Evolutionary conservation across 2,888 invertebrate genomes (phyloP), one percentile per base, ranked within the genome.

Genomic region (Zhuqinia jingwanae): DNA sequence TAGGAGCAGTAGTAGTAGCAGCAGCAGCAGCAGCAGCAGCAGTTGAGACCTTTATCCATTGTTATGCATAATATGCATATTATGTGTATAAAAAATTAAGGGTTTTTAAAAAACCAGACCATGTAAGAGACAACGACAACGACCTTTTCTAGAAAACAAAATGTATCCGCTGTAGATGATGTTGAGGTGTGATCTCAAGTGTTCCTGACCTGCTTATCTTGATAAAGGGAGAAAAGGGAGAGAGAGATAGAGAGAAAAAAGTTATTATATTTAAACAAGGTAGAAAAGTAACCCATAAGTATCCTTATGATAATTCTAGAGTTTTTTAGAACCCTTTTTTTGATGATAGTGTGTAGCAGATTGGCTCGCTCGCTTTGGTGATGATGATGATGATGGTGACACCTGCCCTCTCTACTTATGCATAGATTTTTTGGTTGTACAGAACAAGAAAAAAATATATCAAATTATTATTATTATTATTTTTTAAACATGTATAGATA

Each of bases 181-280:
- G 45, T 13, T 50, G 42, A 47, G 78, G 65, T 79, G 63, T 65
- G 56, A 50, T 79, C 58, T 79, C 63, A 79, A 79, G 78, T 79
- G 65, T 30, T 77, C 78, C 78, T 63, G 78, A 65, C 63, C 78
- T 79, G 63, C 45, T 17, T 30, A n/a, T 50, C 36, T 36, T 36
- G 36, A 36, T 36, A 36, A 36, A 36, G 8, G 8, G 36, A 36
- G 36, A 36, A 36, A 36, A 36, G 8, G 8, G 36, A 36, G 36
- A 36, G 36, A 8, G 3, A 36, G 36, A 3, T 36, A 36, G 36
- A 36, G 36, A 36, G 36, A n/a, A 36, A 36, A 36, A 36, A 36
- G 36, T 75, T 75, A 60, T 60, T 17, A 20, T 42, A 5, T 42
- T 3, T 3, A 6, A 13, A 25, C 20, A 47, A 13, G 20, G n/a